Conservation (phyloP, 2,888 invertebrate species). For the Agonum fuliginosum region DNA sequence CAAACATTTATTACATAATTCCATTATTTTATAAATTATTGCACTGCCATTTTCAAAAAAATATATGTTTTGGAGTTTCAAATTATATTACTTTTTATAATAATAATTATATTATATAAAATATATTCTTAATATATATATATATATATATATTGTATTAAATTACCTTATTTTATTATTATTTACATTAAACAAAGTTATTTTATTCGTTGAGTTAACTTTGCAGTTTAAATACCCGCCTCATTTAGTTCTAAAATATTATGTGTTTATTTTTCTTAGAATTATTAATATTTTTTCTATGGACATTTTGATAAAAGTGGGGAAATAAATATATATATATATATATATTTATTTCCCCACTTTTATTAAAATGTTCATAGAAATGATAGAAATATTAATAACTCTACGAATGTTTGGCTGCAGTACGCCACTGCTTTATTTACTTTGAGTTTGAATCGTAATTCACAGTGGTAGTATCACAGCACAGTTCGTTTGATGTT, state of each 20-base stretch:
- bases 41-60: conserved; percentile 59
- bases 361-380: not conserved
- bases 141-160: conserved; percentile 1
- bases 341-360: not conserved
- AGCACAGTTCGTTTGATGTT: too few relatives aligned
- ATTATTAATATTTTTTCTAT: not conserved
- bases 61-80: conserved; percentile 51
- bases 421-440: conserved; percentile 54
- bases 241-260: too few relatives aligned
- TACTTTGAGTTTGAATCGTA: conserved; percentile 56
- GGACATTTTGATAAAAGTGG: too few relatives aligned
- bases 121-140: conserved; percentile 56
- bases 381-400: not conserved
- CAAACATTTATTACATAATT: conserved; percentile 55
- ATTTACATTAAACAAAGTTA: too few relatives aligned
- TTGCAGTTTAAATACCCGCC: too few relatives aligned
- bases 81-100: conserved; percentile 55
- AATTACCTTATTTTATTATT: not conserved
- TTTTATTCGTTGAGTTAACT: too few relatives aligned
- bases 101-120: conserved; percentile 54
- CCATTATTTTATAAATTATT: conserved; percentile 58
- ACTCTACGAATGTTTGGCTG: not conserved
- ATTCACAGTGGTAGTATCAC: conserved; percentile 57
- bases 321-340: too few relatives aligned
- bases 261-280: not conserved